These are phyloP conservation scores for Malthinus flaveolus DNA, from an alignment of 2,888 invertebrate species.

Conservation along the genomic window DNA sequence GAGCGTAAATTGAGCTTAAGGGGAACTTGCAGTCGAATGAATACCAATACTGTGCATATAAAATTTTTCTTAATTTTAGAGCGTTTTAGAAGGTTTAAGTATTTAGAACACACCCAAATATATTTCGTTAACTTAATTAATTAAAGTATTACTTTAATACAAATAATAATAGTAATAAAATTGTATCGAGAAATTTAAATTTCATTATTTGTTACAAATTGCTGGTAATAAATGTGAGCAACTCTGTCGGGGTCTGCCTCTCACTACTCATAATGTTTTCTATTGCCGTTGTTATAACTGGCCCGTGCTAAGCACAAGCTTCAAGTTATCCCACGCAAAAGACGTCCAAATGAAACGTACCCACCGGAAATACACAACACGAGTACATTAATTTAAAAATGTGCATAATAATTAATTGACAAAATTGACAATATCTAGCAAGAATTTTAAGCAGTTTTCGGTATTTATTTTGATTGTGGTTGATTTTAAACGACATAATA, in stretches of 20 bases:
- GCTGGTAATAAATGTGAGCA: constrained; percentile 37
- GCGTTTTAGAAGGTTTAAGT: too few species aligned
- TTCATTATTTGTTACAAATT: constrained; percentile 37
- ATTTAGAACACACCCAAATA: too few species aligned
- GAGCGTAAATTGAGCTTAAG: too few species aligned
- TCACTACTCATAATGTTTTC: constrained; percentile 31
- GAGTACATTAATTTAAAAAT: constrained; percentile 27
- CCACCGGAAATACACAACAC: constrained; percentile 46
- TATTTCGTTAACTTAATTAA: too few species aligned
- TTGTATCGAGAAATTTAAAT: constrained; percentile 19
- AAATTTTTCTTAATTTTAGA: too few species aligned
- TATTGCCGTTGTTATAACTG: constrained; percentile 35
- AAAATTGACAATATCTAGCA: constrained; percentile 23
- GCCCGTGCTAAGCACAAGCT: constrained; percentile 47
- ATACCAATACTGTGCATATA: too few species aligned
- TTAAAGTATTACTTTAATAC: too few species aligned
- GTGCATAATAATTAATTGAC: constrained; percentile 23
- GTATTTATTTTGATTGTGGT: not conserved
- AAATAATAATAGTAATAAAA: constrained; percentile 9
- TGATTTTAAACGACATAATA: constrained; percentile 17
- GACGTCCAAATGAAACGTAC: constrained; percentile 45
- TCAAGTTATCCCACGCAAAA: constrained; percentile 45
- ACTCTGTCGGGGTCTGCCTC: constrained; percentile 37
- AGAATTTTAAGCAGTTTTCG: constrained; percentile 16
- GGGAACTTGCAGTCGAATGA: too few species aligned